Conservation (phyloP, 2,113 vertebrate species). For the Epinephelus cyanopodus region DNA sequence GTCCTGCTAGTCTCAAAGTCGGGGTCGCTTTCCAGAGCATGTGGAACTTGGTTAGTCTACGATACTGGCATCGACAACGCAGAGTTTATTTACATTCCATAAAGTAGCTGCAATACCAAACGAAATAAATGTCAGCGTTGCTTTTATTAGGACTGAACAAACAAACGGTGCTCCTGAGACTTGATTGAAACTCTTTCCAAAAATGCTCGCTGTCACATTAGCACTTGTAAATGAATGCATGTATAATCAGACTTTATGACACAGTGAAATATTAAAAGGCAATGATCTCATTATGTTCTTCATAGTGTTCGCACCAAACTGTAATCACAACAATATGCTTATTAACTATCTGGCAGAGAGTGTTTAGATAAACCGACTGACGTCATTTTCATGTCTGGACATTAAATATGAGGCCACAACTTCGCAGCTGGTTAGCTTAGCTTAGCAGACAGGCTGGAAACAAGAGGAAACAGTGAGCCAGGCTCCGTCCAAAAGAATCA, state of each 20-base stretch:
- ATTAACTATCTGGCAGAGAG: not conserved
- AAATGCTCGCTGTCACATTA: conserved; percentile 12
- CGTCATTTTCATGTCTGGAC: not conserved
- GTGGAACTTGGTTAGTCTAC: not conserved
- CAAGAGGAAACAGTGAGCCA: no score
- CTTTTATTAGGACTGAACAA: conserved; percentile 26
- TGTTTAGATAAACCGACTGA: not conserved
- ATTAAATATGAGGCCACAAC: not conserved
- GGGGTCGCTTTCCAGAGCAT: conserved; percentile 1
- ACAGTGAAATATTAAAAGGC: no score
- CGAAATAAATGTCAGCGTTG: conserved; percentile 19
- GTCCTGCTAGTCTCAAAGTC: not conserved
- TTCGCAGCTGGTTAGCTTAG: not conserved
- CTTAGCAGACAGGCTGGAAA: not conserved
- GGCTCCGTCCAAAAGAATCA: not conserved
- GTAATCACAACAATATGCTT: not conserved
- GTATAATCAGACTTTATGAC: not conserved
- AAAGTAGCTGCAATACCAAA: conserved; percentile 46
- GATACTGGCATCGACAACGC: not conserved
- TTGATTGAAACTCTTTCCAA: conserved; percentile 23
- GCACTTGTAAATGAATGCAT: not conserved
- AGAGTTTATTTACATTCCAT: conserved; percentile 58
- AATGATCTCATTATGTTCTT: no score
- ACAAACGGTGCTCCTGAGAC: conserved; percentile 23
- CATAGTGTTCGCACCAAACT: not conserved